phyloP scores from a whole-genome alignment of 2,888 invertebrate genomes.

The Latrodectus elegans region DNA sequence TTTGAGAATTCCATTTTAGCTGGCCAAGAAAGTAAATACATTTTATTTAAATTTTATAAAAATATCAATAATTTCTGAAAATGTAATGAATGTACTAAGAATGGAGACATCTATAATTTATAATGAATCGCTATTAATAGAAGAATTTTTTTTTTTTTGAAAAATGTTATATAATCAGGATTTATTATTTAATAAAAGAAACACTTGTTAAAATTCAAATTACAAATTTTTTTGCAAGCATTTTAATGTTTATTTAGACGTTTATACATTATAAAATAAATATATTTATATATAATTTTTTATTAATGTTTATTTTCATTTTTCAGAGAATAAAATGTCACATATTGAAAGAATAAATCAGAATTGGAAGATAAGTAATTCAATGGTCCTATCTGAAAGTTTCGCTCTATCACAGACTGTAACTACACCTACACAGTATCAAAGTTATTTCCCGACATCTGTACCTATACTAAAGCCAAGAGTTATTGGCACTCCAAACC shows the following conservation, averaged over 20 bases:
- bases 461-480: constrained; percentile 70
- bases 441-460: constrained; percentile 51
- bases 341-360: constrained; percentile 4
- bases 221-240: too few species aligned
- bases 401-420: background rate
- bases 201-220: too few species aligned
- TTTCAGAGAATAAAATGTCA: background rate
- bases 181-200: too few species aligned
- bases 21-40: constrained; percentile 42
- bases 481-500: constrained; percentile 60
- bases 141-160: too few species aligned
- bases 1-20: constrained; percentile 58
- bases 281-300: too few species aligned
- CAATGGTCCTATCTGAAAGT: background rate
- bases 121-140: too few species aligned
- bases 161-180: too few species aligned
- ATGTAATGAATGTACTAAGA: background rate
- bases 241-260: too few species aligned
- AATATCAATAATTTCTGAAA: background rate
- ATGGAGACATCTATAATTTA: too few species aligned
- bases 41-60: constrained; percentile 8
- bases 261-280: too few species aligned
- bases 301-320: too few species aligned
- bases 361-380: background rate
- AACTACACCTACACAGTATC: background rate